Conservation (phyloP, 2,888 invertebrate species). For the Abscondita cerata region DNA sequence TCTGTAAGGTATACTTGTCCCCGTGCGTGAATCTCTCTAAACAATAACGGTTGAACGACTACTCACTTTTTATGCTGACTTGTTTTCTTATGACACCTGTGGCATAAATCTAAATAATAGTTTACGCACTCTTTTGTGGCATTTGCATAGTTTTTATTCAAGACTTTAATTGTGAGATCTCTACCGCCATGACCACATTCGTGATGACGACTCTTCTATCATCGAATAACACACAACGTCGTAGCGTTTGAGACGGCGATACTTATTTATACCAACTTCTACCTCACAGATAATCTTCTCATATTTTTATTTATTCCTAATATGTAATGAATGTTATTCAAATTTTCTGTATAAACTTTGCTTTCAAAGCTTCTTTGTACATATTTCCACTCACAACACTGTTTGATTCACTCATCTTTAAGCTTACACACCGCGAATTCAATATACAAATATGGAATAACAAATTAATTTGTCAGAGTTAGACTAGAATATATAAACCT, state of each 20-base stretch:
- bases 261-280: not conserved
- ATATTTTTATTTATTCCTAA: not conserved
- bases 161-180: not conserved
- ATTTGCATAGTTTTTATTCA: not conserved
- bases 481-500: not conserved
- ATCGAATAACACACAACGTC: not conserved
- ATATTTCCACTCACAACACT: not conserved
- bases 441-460: not conserved
- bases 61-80: not conserved
- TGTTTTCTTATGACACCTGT: not conserved
- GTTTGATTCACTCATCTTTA: not conserved
- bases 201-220: not conserved
- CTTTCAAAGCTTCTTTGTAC: constrained; percentile 7
- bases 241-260: not conserved
- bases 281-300: constrained; percentile 8
- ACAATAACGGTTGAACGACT: not conserved
- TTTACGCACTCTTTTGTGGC: constrained; percentile 2
- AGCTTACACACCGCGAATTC: not conserved
- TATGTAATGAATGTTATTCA: constrained; percentile 5
- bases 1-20: not conserved
- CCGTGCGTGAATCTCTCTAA: not conserved
- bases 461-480: not conserved
- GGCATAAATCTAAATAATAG: too few species aligned
- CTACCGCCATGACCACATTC: not conserved
- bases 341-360: not conserved